phyloP scores from a whole-genome alignment of 2,888 invertebrate species.

The Andrena praecox region DNA sequence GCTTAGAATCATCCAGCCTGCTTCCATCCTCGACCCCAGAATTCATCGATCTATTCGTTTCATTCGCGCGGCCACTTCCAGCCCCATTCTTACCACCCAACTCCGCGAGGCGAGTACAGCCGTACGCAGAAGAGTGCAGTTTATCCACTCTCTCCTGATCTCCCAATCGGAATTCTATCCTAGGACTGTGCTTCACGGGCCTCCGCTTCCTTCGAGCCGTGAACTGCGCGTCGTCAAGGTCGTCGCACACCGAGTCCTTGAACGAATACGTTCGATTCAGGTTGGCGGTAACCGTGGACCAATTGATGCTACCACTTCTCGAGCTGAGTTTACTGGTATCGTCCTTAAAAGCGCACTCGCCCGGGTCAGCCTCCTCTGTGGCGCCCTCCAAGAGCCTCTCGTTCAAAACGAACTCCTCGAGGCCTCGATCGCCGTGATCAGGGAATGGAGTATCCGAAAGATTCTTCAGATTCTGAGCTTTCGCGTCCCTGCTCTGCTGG shows the following conservation, averaged over 20 bases:
- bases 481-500: too few species aligned
- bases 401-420: not conserved
- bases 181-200: slow-evolving; percentile 57
- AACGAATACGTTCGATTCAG: slow-evolving; percentile 64
- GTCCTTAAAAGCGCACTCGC: not conserved
- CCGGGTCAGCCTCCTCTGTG: not conserved
- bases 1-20: not conserved
- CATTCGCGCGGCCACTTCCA: not conserved
- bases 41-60: not conserved
- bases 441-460: too few species aligned
- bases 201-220: slow-evolving; percentile 26
- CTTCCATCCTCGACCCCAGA: not conserved
- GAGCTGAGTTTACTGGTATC: not conserved
- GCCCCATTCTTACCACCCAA: not conserved
- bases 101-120: not conserved
- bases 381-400: not conserved
- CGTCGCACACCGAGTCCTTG: slow-evolving; percentile 35
- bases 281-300: slow-evolving; percentile 6
- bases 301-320: not conserved
- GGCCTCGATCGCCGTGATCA: not conserved
- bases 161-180: slow-evolving; percentile 57
- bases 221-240: not conserved
- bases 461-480: slow-evolving; percentile 3
- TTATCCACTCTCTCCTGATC: slow-evolving; percentile 8
- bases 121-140: not conserved